Base-by-base conservation (phyloP, 2,113 vertebrate genomes). In the Passer domesticus region DNA sequence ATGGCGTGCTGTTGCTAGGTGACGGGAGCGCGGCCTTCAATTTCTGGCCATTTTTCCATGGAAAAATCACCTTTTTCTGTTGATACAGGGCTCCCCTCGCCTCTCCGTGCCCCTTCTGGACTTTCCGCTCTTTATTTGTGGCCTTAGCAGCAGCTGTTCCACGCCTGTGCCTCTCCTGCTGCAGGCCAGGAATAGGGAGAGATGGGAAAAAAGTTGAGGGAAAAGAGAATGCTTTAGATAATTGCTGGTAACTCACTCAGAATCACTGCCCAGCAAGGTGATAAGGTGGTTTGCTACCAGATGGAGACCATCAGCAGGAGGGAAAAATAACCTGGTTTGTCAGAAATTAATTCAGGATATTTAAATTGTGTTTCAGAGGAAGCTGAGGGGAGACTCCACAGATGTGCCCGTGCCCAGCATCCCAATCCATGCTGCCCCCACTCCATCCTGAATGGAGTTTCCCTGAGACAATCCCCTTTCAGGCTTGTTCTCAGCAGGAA, bases 81-180 rank as follows among this genome's bases (percentile, higher is more conserved):
- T 13, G 9, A 3, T 14, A 5, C 43, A 3, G 25, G 2, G 11
- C 11, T 41, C 24, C 31, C 3, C 6, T 8, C 27, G 3, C 13
- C 20, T 8, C 0, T 13, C 20, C 2, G 1, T 15, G 35, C 8
- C 25, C 13, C 21, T 27, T 41, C 14, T 19, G 43, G 27, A 22
- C 41, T 62, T 63, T 31, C 4, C 1, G 0, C 7, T 7, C 1
- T 47, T 9, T 59, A 5, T 28, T 18, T n/a, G 23, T 43, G 18
- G 9, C 30, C 15, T 4, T 5, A 7, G 27, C 11, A 44, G 15
- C 19, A 3, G 58, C 19, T 31, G 72, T 43, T 74, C 27, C 2
- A 2, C n/a, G 3, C 21, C 22, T 49, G 50, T 16, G 64, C 47
- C 13, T 22, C 28, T 46, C 37, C 18, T 0, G 0, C 35, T 60